Percentiles rank a stretch among this genome's conserved stretches.
These are phyloP conservation scores for Epicampocera succincta DNA, from an alignment of 2,888 invertebrate species.

Conservation along the genomic window DNA sequence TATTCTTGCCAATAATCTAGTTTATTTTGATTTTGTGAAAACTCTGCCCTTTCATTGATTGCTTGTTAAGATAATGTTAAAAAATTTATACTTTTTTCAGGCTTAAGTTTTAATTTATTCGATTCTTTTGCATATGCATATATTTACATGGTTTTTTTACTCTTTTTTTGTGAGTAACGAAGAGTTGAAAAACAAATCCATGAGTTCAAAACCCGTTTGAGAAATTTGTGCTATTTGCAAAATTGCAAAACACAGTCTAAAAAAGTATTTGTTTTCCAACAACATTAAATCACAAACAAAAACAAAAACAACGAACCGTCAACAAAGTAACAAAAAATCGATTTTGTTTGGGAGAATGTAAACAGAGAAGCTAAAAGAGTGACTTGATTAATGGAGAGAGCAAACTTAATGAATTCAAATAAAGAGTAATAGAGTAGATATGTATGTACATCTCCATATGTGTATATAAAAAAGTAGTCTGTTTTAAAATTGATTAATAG, in stretches of 20 bases:
- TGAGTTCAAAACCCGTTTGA: slow-evolving; percentile 57
- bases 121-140: too few species aligned
- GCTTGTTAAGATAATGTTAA: slow-evolving; percentile 30
- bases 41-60: slow-evolving; percentile 56
- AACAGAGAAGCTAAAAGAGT: slow-evolving; percentile 56
- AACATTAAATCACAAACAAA: slow-evolving; percentile 19
- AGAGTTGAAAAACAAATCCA: neutral
- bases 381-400: neutral
- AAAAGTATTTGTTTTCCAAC: slow-evolving; percentile 50
- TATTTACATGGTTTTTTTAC: neutral
- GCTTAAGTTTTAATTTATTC: neutral
- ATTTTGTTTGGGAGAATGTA: slow-evolving; percentile 58
- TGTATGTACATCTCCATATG: too few species aligned
- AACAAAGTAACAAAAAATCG: slow-evolving; percentile 46
- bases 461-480: neutral
- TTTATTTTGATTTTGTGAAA: slow-evolving; percentile 33
- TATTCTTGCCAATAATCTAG: slow-evolving; percentile 33
- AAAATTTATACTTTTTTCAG: neutral
- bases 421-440: slow-evolving; percentile 6
- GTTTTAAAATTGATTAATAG: neutral
- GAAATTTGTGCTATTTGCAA: slow-evolving; percentile 39
- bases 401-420: neutral
- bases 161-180: neutral
- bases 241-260: slow-evolving; percentile 55
- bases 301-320: neutral